Evolutionary conservation across 2,888 invertebrate species (phyloP).

Genomic region (Tenthredo distinguenda): DNA sequence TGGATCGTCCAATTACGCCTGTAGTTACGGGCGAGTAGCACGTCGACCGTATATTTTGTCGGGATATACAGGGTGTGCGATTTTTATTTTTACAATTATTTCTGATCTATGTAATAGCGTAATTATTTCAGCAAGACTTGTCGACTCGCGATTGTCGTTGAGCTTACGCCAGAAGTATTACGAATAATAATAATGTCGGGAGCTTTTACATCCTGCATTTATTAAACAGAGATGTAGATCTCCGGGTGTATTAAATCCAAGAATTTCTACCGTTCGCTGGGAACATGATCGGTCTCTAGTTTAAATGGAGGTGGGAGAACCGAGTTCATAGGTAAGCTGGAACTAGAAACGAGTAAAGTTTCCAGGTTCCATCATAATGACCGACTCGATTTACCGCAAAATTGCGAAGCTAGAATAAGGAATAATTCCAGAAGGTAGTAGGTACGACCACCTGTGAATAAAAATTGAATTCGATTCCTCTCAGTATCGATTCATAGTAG

Average conservation of each 20-base stretch:
- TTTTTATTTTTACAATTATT: neutral
- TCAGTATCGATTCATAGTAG: neutral
- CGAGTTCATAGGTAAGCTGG: neutral
- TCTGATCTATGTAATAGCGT: neutral
- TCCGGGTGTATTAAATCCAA: neutral
- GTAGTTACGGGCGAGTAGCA: slow-evolving; percentile 1
- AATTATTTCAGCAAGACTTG: neutral
- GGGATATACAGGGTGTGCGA: neutral
- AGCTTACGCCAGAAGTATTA: neutral
- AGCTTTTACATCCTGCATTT: neutral
- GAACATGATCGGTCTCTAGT: neutral
- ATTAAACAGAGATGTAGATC: neutral
- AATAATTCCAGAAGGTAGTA: slow-evolving; percentile 2
- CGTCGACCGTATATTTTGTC: neutral
- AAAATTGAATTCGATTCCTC: slow-evolving; percentile 21
- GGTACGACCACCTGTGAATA: slow-evolving; percentile 37
- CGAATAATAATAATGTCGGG: neutral
- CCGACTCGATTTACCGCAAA: slow-evolving; percentile 1
- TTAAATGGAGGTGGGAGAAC: neutral
- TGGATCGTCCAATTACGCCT: slow-evolving; percentile 40
- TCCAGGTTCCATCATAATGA: slow-evolving; percentile 9
- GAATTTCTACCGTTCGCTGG: neutral
- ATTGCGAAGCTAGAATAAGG: neutral
- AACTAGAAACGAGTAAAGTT: slow-evolving; percentile 18
- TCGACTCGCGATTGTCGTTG: neutral